phyloP scores from a whole-genome alignment of 2,888 invertebrate species.

The Meiosimyza platycephala region DNA sequence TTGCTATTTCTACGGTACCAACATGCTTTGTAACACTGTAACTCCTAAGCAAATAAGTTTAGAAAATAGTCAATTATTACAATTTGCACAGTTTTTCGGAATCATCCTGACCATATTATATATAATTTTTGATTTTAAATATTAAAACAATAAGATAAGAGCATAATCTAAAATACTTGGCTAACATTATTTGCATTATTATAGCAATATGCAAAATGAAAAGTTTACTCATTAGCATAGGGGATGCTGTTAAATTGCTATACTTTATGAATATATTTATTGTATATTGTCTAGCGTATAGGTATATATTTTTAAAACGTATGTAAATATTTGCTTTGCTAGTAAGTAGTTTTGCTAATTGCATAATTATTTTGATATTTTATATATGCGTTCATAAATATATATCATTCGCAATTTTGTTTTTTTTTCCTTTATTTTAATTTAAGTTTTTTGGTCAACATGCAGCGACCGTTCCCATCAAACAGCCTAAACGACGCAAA shows the following conservation, averaged over 20 bases:
- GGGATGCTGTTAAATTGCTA: too few relatives aligned
- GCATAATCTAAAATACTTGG: too few relatives aligned
- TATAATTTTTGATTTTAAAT: too few relatives aligned
- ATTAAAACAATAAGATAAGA: too few relatives aligned
- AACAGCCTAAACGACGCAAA: conserved; percentile 67
- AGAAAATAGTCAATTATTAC: conserved; percentile 50
- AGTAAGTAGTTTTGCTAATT: too few relatives aligned
- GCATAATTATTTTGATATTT: too few relatives aligned
- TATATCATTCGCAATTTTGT: conserved; percentile 29
- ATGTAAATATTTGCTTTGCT: background rate
- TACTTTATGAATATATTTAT: too few relatives aligned
- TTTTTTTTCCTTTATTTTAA: conserved; percentile 22
- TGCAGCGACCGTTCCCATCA: conserved; percentile 52
- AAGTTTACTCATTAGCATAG: too few relatives aligned
- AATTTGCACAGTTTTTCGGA: conserved; percentile 62
- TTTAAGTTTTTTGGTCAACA: conserved; percentile 38
- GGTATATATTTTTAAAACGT: too few relatives aligned
- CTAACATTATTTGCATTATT: too few relatives aligned
- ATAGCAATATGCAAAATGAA: too few relatives aligned
- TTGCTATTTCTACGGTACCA: conserved; percentile 11
- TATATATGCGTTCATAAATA: too few relatives aligned
- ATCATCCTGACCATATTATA: conserved; percentile 42
- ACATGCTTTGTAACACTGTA: conserved; percentile 55
- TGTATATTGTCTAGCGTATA: background rate
- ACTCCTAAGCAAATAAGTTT: conserved; percentile 59